phyloP scores from a whole-genome alignment of 2,797 vertebrate genomes.

The Mionectes olivaceus region DNA sequence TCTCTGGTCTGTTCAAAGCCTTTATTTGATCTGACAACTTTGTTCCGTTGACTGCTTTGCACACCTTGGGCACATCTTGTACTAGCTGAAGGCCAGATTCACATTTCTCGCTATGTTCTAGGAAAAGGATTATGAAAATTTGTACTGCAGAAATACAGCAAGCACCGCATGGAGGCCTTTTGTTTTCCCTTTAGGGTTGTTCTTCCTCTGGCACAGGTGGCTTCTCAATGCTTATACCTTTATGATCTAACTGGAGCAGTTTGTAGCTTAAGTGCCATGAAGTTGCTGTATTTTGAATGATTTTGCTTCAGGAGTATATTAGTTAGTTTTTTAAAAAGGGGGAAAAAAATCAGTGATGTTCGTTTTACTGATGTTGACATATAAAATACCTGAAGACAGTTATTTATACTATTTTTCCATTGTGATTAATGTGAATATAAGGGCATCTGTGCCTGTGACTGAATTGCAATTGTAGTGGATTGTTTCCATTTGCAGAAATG shows the following conservation, averaged over 20 bases:
- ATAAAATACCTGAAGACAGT: background rate
- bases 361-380: background rate
- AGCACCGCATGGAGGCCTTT: background rate
- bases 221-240: background rate
- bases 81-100: background rate
- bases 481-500: background rate
- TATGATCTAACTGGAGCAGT: background rate
- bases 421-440: background rate
- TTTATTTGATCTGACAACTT: slow-evolving; percentile 28
- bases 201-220: background rate
- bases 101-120: background rate
- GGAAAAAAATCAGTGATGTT: background rate
- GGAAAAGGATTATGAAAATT: background rate
- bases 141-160: background rate
- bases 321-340: background rate
- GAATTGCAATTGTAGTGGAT: background rate
- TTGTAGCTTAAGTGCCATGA: background rate
- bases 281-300: background rate
- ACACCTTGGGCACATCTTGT: background rate
- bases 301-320: background rate
- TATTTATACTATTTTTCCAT: background rate
- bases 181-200: background rate
- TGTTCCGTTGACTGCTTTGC: background rate
- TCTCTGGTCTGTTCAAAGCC: background rate
- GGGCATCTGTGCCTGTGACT: background rate